Evolutionary conservation across 2,113 vertebrate species (phyloP), one percentile per base, ranked within the genome.

Genomic region (Dicrurus megarhynchus): DNA sequence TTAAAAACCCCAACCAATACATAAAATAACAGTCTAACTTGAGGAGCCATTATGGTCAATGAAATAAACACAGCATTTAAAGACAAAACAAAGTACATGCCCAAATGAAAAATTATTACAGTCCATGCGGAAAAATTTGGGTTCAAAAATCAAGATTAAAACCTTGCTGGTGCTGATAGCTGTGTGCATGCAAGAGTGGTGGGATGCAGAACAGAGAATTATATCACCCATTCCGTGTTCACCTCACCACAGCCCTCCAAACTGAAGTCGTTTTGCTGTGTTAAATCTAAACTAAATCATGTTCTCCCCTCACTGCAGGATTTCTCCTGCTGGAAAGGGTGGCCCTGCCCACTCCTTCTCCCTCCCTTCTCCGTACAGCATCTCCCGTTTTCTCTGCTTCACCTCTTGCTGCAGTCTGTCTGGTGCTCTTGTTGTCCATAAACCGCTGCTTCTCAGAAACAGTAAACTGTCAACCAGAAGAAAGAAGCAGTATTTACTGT

Each of bases 191-290:
- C 11, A 68, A 37, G 46, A 76, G 20, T 41, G 65, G n/a, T 16
- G n/a, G 19, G 56, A 57, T 14, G 13, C 41, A 74, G 23, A 84
- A 71, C 14, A 60, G 24, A 39, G 17, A 49, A 27, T 50, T 10
- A 14, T 42, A 57, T 21, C 30, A 27, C 27, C 23, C 13, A 14
- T 55, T 63, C 42, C n/a, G 56, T 24, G 19, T 89, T 33, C 41
- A 32, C 24, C 49, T 81, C 20, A 10, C 20, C 30, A 26, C 53
- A 71, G n/a, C n/a, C 18, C 35, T 44, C 49, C 18, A 16, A 88
- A 57, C 15, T 61, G 63, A 73, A 77, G 17, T 8, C 9, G 22
- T 7, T 76, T 44, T 52, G 21, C 32, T 0, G 0, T 57, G 46
- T 65, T 90, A 61, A 74, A 61, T 69, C 84, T 84, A 56, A 68